These are phyloP conservation scores for Acleris emargana DNA, from an alignment of 2,888 invertebrate genomes.

Conservation along the genomic window DNA sequence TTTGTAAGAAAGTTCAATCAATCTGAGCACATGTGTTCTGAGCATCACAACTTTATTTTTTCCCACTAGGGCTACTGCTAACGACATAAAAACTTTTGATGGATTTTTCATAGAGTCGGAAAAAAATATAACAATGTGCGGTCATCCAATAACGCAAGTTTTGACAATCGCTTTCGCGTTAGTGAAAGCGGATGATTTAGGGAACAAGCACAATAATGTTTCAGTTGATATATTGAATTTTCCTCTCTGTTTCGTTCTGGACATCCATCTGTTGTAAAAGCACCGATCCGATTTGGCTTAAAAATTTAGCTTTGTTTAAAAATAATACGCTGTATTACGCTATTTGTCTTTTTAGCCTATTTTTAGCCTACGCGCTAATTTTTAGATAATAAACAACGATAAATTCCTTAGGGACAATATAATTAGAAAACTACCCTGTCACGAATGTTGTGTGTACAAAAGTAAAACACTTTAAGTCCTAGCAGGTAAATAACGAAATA, in stretches of 20 bases:
- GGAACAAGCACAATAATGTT: slow-evolving; percentile 8
- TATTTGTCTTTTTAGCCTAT: too few relatives aligned
- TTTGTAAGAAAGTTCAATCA: slow-evolving; percentile 42
- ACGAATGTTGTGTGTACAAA: too few relatives aligned
- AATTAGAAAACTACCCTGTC: too few relatives aligned
- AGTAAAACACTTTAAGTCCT: too few relatives aligned
- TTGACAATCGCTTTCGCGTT: slow-evolving; percentile 45
- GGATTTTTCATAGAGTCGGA: slow-evolving; percentile 68
- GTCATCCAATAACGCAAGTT: slow-evolving; percentile 64
- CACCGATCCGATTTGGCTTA: too few relatives aligned
- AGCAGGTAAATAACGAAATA: too few relatives aligned
- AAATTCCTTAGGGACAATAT: too few relatives aligned
- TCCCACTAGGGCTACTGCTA: slow-evolving; percentile 59
- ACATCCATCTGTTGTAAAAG: too few relatives aligned
- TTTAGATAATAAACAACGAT: too few relatives aligned
- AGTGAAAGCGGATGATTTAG: slow-evolving; percentile 18
- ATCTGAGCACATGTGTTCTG: slow-evolving; percentile 43
- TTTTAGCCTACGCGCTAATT: too few relatives aligned
- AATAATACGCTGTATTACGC: too few relatives aligned
- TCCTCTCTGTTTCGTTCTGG: background rate
- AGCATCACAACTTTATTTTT: slow-evolving; percentile 48
- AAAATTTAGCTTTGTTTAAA: too few relatives aligned
- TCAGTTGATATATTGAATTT: background rate
- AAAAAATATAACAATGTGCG: slow-evolving; percentile 63
- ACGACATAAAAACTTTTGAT: slow-evolving; percentile 75